These are phyloP conservation scores for Chondrosia reniformis DNA, from an alignment of 37 sponge, comb jelly and placozoan genomes.

Conservation along the genomic window DNA sequence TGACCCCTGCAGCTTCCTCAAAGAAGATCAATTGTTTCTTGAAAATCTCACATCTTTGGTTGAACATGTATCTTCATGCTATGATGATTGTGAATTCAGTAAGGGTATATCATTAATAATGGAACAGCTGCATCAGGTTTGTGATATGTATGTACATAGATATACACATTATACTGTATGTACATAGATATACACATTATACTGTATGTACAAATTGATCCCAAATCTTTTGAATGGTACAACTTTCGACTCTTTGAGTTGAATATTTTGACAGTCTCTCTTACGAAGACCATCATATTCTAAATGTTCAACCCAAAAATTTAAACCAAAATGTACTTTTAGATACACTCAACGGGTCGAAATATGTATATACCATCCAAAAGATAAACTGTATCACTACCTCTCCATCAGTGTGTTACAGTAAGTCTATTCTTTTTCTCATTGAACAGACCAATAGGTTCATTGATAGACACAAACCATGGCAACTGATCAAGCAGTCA, in stretches of 20 bases:
- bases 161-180: not conserved
- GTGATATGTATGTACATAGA: not conserved
- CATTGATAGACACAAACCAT: conserved; percentile 51
- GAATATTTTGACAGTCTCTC: no score
- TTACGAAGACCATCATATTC: no score
- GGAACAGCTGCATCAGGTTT: conserved; percentile 57
- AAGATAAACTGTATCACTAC: no score
- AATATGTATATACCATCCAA: no score
- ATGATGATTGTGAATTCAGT: conserved; percentile 58
- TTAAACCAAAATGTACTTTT: no score
- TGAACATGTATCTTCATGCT: conserved; percentile 19
- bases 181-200: not conserved
- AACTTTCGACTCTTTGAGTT: no score
- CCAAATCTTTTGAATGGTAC: no score
- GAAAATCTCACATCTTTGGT: not conserved
- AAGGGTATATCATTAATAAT: conserved; percentile 54
- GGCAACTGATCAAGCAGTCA: conserved; percentile 55
- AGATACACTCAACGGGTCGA: no score
- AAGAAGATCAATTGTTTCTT: not conserved
- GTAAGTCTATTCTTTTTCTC: no score
- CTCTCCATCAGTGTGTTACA: no score
- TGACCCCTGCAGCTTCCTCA: not conserved
- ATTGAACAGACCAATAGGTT: conserved; percentile 57
- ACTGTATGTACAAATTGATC: no score
- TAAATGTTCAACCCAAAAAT: no score